phyloP scores from a whole-genome alignment of 2,797 vertebrate species.

The Cyclura pinguis region DNA sequence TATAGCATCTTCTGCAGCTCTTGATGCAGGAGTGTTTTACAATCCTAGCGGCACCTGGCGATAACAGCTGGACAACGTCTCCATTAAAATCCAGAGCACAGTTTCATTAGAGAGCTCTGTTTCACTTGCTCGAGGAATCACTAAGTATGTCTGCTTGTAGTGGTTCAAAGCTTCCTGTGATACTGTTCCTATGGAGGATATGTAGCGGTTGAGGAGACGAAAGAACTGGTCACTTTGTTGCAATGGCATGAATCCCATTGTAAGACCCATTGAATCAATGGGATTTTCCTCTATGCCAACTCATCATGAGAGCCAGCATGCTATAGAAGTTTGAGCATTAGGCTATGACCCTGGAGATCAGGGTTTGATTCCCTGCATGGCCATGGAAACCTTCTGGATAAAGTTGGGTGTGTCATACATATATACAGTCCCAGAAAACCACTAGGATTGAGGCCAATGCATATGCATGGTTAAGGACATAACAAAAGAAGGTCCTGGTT shows the following conservation, averaged over 20 bases:
- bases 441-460: no score
- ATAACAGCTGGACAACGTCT: conserved; percentile 34
- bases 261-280: no score
- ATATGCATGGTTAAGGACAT: background rate
- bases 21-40: conserved; percentile 18
- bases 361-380: no score
- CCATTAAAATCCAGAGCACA: conserved; percentile 11
- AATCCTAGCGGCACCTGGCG: background rate
- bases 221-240: background rate
- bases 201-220: background rate
- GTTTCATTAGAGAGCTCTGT: conserved; percentile 4
- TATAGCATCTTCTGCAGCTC: conserved; percentile 28
- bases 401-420: no score
- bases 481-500: background rate
- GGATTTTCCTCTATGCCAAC: background rate
- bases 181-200: background rate
- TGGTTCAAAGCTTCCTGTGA: background rate
- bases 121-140: background rate
- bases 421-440: no score
- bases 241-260: no score
- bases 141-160: accelerated
- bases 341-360: no score
- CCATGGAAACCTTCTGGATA: no score
- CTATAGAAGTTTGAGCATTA: no score
- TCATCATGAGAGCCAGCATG: no score